phyloP scores from a whole-genome alignment of 2,888 invertebrate genomes.

The Apeira syringaria region DNA sequence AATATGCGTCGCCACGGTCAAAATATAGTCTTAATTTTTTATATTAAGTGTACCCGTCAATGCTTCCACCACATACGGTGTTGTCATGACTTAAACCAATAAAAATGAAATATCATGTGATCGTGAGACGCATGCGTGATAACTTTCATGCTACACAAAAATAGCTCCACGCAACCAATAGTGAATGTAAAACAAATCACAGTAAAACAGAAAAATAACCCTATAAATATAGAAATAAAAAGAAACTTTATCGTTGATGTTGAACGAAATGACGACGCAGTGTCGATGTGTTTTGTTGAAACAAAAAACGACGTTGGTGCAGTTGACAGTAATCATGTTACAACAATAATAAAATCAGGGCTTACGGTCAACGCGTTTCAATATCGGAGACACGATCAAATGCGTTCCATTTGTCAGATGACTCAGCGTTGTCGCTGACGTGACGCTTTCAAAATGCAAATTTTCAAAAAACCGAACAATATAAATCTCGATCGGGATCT shows the following conservation, averaged over 20 bases:
- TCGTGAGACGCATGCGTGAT: constrained; percentile 67
- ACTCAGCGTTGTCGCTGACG: constrained; percentile 80
- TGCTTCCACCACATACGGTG: constrained; percentile 71
- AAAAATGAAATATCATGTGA: constrained; percentile 75
- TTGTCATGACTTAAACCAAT: constrained; percentile 78
- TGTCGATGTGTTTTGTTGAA: constrained; percentile 51
- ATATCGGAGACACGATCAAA: constrained; percentile 76
- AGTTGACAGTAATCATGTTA: constrained; percentile 79
- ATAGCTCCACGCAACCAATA: constrained; percentile 62
- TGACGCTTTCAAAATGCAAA: constrained; percentile 82
- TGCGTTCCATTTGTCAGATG: constrained; percentile 79
- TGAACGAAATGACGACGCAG: constrained; percentile 44
- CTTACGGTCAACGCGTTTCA: constrained; percentile 79
- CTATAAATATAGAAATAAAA: constrained; percentile 30
- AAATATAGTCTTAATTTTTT: constrained; percentile 69
- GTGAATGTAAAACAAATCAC: constrained; percentile 48
- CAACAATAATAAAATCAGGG: constrained; percentile 74
- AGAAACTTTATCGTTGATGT: constrained; percentile 3
- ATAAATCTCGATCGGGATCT: constrained; percentile 75
- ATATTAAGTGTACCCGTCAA: constrained; percentile 65
- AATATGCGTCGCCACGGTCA: constrained; percentile 57
- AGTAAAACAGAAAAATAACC: constrained; percentile 41
- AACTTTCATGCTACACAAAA: constrained; percentile 59
- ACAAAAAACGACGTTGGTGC: constrained; percentile 50
- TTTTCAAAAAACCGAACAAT: constrained; percentile 79